A percentile compares a stretch with the other conserved stretches of the same genome.
Conservation (phyloP, 2,797 vertebrate genomes). For the Myotis findleyi region DNA sequence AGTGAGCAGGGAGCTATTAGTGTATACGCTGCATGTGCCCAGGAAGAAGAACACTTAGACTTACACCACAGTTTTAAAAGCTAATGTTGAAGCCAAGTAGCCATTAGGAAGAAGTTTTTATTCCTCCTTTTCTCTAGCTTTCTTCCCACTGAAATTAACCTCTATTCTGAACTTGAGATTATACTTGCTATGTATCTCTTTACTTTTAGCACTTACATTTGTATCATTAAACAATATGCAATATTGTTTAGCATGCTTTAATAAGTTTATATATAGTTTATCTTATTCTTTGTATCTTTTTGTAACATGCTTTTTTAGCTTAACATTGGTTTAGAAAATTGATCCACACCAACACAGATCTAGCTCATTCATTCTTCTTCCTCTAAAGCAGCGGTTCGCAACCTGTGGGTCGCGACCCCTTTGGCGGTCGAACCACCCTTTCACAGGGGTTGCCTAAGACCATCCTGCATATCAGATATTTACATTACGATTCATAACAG, state of each 20-base stretch:
- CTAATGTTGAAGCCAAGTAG: neutral
- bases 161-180: neutral
- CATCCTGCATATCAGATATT: no score
- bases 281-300: neutral
- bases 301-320: neutral
- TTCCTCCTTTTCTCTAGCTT: neutral
- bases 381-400: neutral
- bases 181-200: neutral
- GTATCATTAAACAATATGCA: neutral
- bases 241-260: neutral
- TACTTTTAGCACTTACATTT: neutral
- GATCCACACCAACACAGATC: neutral
- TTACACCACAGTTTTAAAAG: neutral
- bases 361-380: neutral
- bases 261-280: neutral
- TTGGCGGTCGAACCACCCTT: no score
- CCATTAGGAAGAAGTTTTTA: neutral
- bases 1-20: no score
- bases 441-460: no score
- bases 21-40: fast-evolving
- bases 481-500: no score
- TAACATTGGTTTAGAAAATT: neutral
- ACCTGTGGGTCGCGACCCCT: no score
- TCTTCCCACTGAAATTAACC: no score
- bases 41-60: neutral